Base-by-base conservation (phyloP, 2,888 invertebrate genomes). In the Phytoseiulus persimilis region DNA sequence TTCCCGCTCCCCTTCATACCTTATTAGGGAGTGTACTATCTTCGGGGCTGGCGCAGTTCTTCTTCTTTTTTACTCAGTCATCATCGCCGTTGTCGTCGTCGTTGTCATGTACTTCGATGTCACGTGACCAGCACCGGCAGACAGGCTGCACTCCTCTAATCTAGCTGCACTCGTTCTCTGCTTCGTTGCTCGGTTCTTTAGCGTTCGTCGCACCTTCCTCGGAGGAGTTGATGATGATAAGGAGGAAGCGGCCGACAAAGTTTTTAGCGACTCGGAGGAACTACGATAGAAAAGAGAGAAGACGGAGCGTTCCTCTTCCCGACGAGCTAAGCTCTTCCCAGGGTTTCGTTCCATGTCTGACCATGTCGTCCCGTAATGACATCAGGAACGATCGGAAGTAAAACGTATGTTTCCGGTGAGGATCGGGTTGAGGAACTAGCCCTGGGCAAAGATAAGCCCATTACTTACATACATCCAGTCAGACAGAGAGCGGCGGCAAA, bases 361-460 rank as follows among this genome's bases (percentile, higher is more conserved):
- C 65, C 65, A 65, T 65, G 11, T 65, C 65, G 65, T 65, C 65
- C 28, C 65, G 65, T 65, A 65, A 65, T 65, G 65, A 65, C 65
- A 65, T 65, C 65, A 18, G 65, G 65, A 65, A 65, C 28, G 65
- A 65, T 65, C 65, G 65, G 65, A 65, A 65, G 65, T 65, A 28
- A 65, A 65, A 65, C 65, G 65, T 65, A 65, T 65, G 65, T 65
- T 65, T 65, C n/a, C 32, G 87, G 87, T 33, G 87, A 87, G 87
- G 87, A 87, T 39, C 87, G 87, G 87, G 87, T 87, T 87, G 33
- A 87, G 87, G 87, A 87, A 87, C n/a, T 87, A 33, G 87, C 32
- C 39, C 87, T 45, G 87, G 87, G 65, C 65, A 28, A 65, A 65
- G 65, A 65, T 65, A 65, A 65, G 65, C 65, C 65, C 65, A 65